Evolutionary conservation across 2,113 vertebrate genomes (phyloP), one percentile per base, ranked within the genome.

Genomic region (Poeciliopsis turrubarensis): DNA sequence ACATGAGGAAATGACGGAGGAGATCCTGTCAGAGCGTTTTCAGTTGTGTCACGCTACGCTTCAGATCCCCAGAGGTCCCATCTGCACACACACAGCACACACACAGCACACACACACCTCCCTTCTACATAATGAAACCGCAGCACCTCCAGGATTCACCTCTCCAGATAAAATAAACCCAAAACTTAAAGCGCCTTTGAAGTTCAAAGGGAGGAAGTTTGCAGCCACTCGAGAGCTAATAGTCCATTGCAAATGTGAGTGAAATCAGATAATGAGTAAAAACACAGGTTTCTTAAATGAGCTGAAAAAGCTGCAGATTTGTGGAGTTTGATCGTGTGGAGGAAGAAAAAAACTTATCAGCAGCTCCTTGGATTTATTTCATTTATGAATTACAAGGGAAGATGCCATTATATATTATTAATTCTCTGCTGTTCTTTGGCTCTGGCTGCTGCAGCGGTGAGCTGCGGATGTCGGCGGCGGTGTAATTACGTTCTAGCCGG

Each of bases 401-500:
- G 95, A 97, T 95, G 96, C 96, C 95, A 97, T 97, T 97, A 97
- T 97, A 97, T 97, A 97, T 98, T 97, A 99, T 99, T 98, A 97
- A 98, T 98, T 97, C 89, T 95, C 94, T 96, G 95, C 95, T 95
- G 95, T 97, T 97, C 96, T 96, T 94, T 92, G 94, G 95, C 94
- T 95, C 95, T 87, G 92, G 92, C 90, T 88, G 89, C 89, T 73
- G 87, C 89, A 37, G 90, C 91, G 84, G 90, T 78, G 90, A 88
- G 91, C 95, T 96, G 95, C 95, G 96, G 97, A 98, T 97, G 97
- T 96, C 94, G 94, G 87, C 94, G 95, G 95, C 92, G 92, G 96
- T 97, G 97, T 98, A 99, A 99, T 97, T 97, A 98, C 95, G 98
- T 97, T 98, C 97, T 97, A 96, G 96, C 95, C 95, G 97, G 96